Base-by-base conservation (phyloP, 2,888 invertebrate species). In the Zhuqinia jingwanae region DNA sequence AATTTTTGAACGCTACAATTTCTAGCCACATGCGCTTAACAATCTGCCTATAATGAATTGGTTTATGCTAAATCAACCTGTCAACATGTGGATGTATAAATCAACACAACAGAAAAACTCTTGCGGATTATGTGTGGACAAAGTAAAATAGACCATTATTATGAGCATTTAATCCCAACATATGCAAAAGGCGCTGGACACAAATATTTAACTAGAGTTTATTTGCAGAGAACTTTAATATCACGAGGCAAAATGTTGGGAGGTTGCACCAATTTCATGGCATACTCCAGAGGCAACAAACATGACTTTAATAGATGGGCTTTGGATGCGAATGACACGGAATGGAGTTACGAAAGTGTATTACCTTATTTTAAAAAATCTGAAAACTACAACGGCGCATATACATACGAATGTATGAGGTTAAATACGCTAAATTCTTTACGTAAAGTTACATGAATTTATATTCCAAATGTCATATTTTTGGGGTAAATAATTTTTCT, bases 301-400 rank as follows among this genome's bases (percentile, higher is more conserved):
- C 93, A 93, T 63, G 97, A 97, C 93, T 98, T 95, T 92, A 96
- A 98, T 91, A 93, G 94, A 78, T 97, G 97, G 97, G 95, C 94
- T n/a, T 92, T 92, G 30, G 93, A 95, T 92, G 97, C 97, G 0
- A 97, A 97, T 91, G 88, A 95, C 90, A 92, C 93, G 0, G 97
- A 97, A 0, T 97, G 97, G 97, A 94, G 95, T 83, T 97, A 95
- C 92, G 91, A 94, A 0, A 95, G 96, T 81, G 93, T 96, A 0
- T 92, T 96, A 22, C 94, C 95, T 1, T 97, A 96, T 92, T 98
- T 98, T 91, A 94, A 94, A 87, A 96, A 96, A 92, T 95, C 96
- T 0, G 96, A 96, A 93, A 95, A 95, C 90, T 91, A 89, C 90
- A 25, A 75, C 15, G 73, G 79, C 11, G 68, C 45, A 2, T 58